Base-by-base conservation (phyloP, 2,797 vertebrate genomes). In the Acrossocheilus fasciatus region DNA sequence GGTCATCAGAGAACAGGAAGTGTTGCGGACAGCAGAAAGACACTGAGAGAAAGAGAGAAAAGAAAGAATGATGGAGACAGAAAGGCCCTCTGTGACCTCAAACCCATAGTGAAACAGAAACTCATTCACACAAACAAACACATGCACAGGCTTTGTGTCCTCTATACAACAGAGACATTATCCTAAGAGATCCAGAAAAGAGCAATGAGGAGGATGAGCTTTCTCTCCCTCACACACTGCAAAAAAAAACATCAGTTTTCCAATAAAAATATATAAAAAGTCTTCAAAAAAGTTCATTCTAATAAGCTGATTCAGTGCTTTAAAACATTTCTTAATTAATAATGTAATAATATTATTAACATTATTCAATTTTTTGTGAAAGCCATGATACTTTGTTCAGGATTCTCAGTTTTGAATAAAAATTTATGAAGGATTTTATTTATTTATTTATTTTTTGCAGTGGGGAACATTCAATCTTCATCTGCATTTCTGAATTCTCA, bases 81-180 rank as follows among this genome's bases (percentile, higher is more conserved):
- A 82, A 83, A 87, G 17, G 50, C 54, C 57, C 73, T 77, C 30
- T 64, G 79, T 87, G 86, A 87, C 39, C 41, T 59, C 86, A 83
- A 78, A 20, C 69, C 78, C 43, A 14, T 47, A 70, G 80, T 54
- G 70, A 86, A 59, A 86, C 43, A 86, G 62, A 79, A 79, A 78
- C 45, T 81, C 69, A 66, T 72, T 72, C 86, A 79, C 74, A 83
- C 57, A 78, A 69, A 88, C 66, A 88, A 79, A 86, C 54, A 80
- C 68, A 86, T 18, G 74, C 20, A 57, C 66, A 80, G 59, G 73
- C 86, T 81, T 86, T 86, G 81, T 89, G 76, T 86, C 76, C 78
- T 85, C 75, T 74, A 15, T 74, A 89, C 80, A 87, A 89, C 73
- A 82, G 64, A 76, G 43, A 78, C 69, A 87, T 89, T 89, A 76